Percentiles rank a stretch among this genome's conserved stretches.
phyloP scores from a whole-genome alignment of 2,113 vertebrate genomes.

The Chauna torquata region DNA sequence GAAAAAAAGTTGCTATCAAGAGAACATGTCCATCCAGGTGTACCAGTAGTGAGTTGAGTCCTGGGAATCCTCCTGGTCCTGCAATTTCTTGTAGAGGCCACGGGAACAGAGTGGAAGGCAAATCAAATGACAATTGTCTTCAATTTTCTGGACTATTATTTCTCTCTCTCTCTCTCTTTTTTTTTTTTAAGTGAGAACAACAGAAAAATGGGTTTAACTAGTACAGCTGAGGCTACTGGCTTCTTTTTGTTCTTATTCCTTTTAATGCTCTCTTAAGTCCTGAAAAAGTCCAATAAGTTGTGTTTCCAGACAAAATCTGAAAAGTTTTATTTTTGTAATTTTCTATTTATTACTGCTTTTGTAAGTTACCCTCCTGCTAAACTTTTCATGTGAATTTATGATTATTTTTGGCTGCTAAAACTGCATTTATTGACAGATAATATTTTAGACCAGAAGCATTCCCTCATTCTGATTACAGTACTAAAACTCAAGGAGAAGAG shows the following conservation, averaged over 20 bases:
- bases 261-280: neutral
- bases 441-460: neutral
- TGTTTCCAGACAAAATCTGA: neutral
- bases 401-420: neutral
- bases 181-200: neutral
- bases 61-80: neutral
- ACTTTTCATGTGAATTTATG: neutral
- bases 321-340: neutral
- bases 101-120: neutral
- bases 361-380: neutral
- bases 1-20: neutral
- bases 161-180: too few species aligned
- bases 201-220: rapidly evolving
- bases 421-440: conserved; percentile 15
- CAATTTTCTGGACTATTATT: neutral
- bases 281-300: neutral
- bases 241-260: neutral
- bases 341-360: neutral
- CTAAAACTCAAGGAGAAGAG: conserved; percentile 39
- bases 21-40: neutral
- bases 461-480: conserved; percentile 24
- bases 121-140: neutral
- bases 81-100: neutral
- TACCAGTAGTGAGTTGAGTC: neutral
- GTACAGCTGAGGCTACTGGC: neutral